These are phyloP conservation scores for Hycleus phaleratus DNA, from an alignment of 1,140 invertebrate species.

Conservation along the genomic window DNA sequence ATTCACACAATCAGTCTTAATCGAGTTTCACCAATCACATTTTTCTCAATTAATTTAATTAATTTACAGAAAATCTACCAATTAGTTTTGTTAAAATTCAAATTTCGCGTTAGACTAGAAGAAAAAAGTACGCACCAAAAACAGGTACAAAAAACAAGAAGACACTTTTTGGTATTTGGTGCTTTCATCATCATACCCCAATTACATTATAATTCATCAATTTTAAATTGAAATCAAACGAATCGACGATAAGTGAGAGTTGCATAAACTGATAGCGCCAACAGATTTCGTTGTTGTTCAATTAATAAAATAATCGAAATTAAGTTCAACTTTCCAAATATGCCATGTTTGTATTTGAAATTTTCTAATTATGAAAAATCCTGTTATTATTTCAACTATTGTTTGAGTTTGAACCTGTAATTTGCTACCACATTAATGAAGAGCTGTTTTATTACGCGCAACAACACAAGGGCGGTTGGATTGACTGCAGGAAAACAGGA, in stretches of 20 bases:
- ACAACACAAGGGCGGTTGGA: background rate
- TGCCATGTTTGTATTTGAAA: constrained; percentile 19
- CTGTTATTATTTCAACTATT: background rate
- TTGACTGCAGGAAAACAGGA: background rate
- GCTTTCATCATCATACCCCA: constrained; percentile 1
- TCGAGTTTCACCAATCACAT: constrained; percentile 32
- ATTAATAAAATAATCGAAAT: background rate
- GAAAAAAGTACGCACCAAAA: constrained; percentile 17
- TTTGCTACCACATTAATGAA: constrained; percentile 39
- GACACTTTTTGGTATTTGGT: constrained; percentile 36
- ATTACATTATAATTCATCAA: background rate
- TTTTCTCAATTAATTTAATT: background rate
- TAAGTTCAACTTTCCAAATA: constrained; percentile 23
- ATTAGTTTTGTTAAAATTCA: constrained; percentile 6
- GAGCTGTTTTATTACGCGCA: constrained; percentile 12
- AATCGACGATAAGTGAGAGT: background rate
- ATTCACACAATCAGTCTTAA: constrained; percentile 28
- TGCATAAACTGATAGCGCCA: background rate
- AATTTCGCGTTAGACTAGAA: constrained; percentile 6
- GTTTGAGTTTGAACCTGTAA: constrained; percentile 32
- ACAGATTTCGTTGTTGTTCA: background rate
- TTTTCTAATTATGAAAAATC: background rate
- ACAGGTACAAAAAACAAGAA: constrained; percentile 33
- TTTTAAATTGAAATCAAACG: background rate
- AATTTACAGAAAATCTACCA: constrained; percentile 11